These are phyloP conservation scores for Pristiophorus japonicus DNA, from an alignment of 2,113 vertebrate species.

Conservation along the genomic window DNA sequence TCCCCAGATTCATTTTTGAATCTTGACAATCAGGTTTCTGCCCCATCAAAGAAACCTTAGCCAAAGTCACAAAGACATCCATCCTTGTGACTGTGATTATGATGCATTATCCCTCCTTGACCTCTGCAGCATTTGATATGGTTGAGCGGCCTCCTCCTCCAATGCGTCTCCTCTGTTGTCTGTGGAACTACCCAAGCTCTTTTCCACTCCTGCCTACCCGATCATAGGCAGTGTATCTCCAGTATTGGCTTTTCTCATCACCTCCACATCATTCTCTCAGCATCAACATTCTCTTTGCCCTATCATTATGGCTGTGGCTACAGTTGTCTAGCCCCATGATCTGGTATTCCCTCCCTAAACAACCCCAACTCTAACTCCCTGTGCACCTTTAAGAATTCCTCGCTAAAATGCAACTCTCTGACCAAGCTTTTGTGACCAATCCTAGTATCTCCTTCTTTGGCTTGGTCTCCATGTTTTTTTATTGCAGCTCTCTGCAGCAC, in stretches of 20 bases:
- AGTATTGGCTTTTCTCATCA: neutral
- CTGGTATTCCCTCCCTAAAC: neutral
- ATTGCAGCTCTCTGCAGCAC: neutral
- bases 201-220: neutral
- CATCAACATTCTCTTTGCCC: neutral
- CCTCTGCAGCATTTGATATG: neutral
- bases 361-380: neutral
- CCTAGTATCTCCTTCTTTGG: neutral
- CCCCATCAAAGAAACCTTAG: neutral
- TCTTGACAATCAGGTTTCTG: neutral
- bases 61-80: neutral
- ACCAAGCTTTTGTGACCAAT: neutral
- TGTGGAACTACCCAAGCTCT: neutral
- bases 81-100: neutral
- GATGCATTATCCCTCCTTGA: neutral
- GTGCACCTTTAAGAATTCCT: neutral
- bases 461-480: neutral
- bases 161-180: neutral
- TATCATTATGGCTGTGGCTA: neutral
- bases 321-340: neutral
- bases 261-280: neutral
- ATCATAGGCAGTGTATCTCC: neutral
- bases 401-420: neutral
- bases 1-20: neutral
- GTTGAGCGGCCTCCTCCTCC: neutral